phyloP scores from a whole-genome alignment of 2,888 invertebrate genomes.

The Lysandra bellargus region DNA sequence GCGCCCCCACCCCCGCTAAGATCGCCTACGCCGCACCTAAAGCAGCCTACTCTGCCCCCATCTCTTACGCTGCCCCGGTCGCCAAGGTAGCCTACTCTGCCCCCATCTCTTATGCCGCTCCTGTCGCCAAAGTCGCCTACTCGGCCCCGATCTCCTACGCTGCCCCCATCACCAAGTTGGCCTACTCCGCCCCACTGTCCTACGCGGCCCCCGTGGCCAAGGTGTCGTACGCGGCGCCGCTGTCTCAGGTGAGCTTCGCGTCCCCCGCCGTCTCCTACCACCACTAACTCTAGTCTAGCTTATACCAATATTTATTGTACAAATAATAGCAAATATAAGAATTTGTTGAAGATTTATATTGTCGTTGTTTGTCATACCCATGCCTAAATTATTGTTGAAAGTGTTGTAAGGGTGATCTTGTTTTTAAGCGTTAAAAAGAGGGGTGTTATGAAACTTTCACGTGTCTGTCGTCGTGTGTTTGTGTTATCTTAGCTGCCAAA shows the following conservation, averaged over 20 bases:
- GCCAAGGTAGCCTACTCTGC: constrained; percentile 49
- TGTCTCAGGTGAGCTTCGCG: constrained; percentile 59
- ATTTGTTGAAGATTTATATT: constrained; percentile 47
- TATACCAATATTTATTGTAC: constrained; percentile 46
- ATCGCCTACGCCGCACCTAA: constrained; percentile 52
- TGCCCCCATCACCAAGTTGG: constrained; percentile 42
- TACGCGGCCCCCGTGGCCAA: too few relatives aligned
- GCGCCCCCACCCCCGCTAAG: constrained; percentile 55
- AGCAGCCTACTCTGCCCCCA: too few relatives aligned
- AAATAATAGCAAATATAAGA: constrained; percentile 48
- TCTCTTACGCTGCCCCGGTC: too few relatives aligned
- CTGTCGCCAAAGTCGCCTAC: constrained; percentile 47
- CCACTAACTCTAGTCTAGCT: constrained; percentile 50
- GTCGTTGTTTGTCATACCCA: too few relatives aligned
- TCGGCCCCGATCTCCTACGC: constrained; percentile 49
- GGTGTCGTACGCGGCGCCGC: constrained; percentile 37
- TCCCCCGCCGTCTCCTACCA: constrained; percentile 67
- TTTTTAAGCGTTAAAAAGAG: too few relatives aligned
- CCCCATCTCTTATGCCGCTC: constrained; percentile 48
- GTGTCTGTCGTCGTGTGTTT: too few relatives aligned
- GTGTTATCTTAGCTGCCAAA: too few relatives aligned
- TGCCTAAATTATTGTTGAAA: too few relatives aligned
- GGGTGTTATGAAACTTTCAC: too few relatives aligned
- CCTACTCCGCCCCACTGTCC: constrained; percentile 38
- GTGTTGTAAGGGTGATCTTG: too few relatives aligned